phyloP scores from a whole-genome alignment of 37 sponge, comb jelly and placozoan genomes.

The Diacarnus erythraeanus region DNA sequence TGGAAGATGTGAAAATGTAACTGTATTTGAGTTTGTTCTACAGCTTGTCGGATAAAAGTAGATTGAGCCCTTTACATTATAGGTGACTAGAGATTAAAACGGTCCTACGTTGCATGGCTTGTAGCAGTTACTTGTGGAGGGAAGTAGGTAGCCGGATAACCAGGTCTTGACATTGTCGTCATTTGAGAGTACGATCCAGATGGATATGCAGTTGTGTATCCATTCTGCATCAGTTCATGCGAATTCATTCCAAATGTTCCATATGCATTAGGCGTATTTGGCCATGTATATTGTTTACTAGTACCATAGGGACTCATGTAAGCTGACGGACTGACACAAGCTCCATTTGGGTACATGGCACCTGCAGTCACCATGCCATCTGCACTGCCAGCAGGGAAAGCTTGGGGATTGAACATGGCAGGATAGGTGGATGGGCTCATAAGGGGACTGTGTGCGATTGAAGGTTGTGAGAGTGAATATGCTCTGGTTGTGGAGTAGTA shows the following conservation, averaged over 20 bases:
- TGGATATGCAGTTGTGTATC: constrained; percentile 15
- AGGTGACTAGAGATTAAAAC: too few relatives aligned
- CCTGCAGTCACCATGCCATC: constrained; percentile 2
- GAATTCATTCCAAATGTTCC: constrained; percentile 46
- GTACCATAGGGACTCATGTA: constrained; percentile 59
- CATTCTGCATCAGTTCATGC: constrained; percentile 27
- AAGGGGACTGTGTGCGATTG: constrained; percentile 18
- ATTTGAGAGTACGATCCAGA: constrained; percentile 20
- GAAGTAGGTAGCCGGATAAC: constrained; percentile 16
- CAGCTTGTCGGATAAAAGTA: too few relatives aligned
- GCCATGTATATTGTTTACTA: constrained; percentile 60
- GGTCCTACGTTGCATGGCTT: not conserved
- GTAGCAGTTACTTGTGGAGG: constrained; percentile 12
- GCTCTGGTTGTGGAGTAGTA: constrained; percentile 15
- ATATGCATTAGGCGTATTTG: constrained; percentile 38
- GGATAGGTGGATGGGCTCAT: constrained; percentile 25
- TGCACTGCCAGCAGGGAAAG: not conserved
- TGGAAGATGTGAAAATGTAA: too few relatives aligned
- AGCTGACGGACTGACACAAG: constrained; percentile 49
- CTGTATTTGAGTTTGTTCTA: too few relatives aligned
- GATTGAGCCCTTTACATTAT: too few relatives aligned
- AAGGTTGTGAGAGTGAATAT: constrained; percentile 24
- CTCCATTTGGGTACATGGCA: constrained; percentile 8
- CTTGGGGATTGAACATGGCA: constrained; percentile 1
- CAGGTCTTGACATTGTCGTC: not conserved